These are phyloP conservation scores for Hemicrepidius hirtus DNA, from an alignment of 2,888 invertebrate genomes.

Conservation along the genomic window DNA sequence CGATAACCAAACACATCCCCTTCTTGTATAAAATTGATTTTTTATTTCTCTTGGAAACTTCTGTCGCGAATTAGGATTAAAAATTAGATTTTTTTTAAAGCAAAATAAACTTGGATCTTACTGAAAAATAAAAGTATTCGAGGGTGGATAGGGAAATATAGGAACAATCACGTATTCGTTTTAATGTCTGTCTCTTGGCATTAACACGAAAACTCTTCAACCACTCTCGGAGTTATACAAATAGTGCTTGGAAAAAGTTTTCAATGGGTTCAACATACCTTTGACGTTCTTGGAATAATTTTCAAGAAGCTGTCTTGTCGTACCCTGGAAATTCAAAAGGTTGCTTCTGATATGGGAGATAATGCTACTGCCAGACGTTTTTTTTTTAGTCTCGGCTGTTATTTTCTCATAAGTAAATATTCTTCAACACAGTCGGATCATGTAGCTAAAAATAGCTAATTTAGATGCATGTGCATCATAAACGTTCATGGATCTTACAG, in stretches of 20 bases:
- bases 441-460: conserved; percentile 8
- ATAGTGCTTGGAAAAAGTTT: conserved; percentile 31
- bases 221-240: conserved; percentile 16
- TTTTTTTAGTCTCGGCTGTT: conserved; percentile 2
- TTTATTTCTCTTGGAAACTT: neutral
- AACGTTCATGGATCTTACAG: neutral
- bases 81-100: too few relatives aligned
- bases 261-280: conserved; percentile 16
- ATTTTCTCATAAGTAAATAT: conserved; percentile 12
- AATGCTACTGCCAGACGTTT: conserved; percentile 4
- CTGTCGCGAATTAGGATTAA: too few relatives aligned
- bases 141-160: too few relatives aligned
- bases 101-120: too few relatives aligned
- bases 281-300: conserved; percentile 30
- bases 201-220: conserved; percentile 20
- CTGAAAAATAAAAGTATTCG: too few relatives aligned
- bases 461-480: conserved; percentile 1
- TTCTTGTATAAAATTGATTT: neutral
- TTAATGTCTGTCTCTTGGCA: conserved; percentile 19
- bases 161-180: neutral
- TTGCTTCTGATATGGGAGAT: neutral
- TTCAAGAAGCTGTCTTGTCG: conserved; percentile 13
- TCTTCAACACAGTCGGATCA: conserved; percentile 12
- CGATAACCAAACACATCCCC: neutral
- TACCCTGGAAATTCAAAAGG: neutral